Conservation (phyloP, 2,113 vertebrate species). For the Miniopterus natalensis region DNA sequence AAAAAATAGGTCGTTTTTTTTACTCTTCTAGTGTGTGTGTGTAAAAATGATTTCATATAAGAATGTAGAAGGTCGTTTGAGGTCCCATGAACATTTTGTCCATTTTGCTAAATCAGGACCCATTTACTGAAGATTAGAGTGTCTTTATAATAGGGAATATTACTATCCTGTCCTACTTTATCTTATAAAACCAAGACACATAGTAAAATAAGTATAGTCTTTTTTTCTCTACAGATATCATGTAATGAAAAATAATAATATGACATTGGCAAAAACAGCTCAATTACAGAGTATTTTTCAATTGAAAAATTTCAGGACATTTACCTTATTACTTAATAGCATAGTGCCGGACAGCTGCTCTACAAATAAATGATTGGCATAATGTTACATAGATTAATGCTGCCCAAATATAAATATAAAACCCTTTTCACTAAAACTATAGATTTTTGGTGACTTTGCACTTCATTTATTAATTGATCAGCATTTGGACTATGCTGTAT, state of each 20-base stretch:
- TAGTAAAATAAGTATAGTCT: slow-evolving; percentile 30
- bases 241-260: slow-evolving; percentile 67
- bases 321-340: slow-evolving; percentile 58
- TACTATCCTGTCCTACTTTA: slow-evolving; percentile 46
- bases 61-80: slow-evolving; percentile 19
- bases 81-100: slow-evolving; percentile 62
- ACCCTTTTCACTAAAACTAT: background rate
- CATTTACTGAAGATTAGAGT: slow-evolving; percentile 75
- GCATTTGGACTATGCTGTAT: background rate
- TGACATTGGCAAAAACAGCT: slow-evolving; percentile 57
- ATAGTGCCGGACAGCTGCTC: background rate
- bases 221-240: slow-evolving; percentile 48
- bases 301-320: slow-evolving; percentile 55
- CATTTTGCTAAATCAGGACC: slow-evolving; percentile 70
- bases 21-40: background rate
- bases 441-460: background rate
- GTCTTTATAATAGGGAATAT: slow-evolving; percentile 35
- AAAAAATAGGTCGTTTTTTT: background rate
- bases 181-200: slow-evolving; percentile 54
- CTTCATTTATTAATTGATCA: slow-evolving; percentile 7
- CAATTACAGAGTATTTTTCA: slow-evolving; percentile 61
- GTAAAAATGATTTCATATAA: background rate
- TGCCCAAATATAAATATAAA: background rate
- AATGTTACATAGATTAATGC: background rate
- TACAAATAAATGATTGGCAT: background rate